Evolutionary conservation across 2,113 vertebrate species (phyloP).

Genomic region (Glareola pratincola): DNA sequence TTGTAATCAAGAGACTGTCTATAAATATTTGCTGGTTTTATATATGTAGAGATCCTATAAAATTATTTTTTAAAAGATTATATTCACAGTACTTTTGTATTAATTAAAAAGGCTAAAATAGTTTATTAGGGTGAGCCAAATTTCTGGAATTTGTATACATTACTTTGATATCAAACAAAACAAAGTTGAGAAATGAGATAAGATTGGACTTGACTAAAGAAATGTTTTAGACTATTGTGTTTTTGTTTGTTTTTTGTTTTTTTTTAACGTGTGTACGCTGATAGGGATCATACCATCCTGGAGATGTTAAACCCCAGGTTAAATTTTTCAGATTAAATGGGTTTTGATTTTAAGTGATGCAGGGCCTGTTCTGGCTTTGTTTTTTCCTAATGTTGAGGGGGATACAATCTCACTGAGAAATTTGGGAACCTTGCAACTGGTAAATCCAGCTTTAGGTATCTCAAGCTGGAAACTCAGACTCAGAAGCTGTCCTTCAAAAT

Average conservation of each 20-base stretch:
- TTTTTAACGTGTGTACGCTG: not conserved
- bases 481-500: not conserved
- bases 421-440: not conserved
- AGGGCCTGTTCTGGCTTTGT: not conserved
- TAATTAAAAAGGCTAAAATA: not conserved
- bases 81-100: not conserved
- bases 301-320: not conserved
- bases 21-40: not conserved
- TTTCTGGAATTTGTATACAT: not conserved
- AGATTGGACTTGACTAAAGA: not conserved
- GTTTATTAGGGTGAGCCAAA: not conserved
- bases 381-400: not conserved
- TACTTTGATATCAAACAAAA: not conserved
- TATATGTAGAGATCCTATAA: not conserved
- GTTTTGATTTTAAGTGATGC: not conserved
- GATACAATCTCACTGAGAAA: not conserved
- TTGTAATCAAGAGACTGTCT: not conserved
- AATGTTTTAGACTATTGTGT: not conserved
- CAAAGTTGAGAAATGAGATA: not conserved
- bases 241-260: no score
- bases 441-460: not conserved
- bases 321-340: not conserved
- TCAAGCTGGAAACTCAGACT: not conserved
- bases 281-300: not conserved
- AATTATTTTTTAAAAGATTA: not conserved